Evolutionary conservation across 2,113 vertebrate genomes (phyloP).

Genomic region (Heptranchias perlo): DNA sequence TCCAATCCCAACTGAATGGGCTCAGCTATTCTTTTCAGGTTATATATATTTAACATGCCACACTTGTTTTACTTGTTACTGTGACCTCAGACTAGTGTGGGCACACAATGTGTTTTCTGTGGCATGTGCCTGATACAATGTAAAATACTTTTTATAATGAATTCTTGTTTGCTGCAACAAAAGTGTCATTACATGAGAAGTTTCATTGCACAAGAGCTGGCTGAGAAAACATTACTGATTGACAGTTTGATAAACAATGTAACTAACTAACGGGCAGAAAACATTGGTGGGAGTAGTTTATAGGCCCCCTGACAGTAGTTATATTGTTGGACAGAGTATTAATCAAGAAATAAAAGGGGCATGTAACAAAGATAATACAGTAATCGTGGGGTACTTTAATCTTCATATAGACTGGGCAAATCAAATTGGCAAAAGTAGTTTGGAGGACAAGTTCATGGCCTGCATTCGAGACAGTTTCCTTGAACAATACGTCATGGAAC

Average conservation of each 20-base stretch:
- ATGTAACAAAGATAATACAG: too few species aligned
- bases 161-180: conserved; percentile 2
- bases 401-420: too few species aligned
- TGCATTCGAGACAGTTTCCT: too few species aligned
- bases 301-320: too few species aligned
- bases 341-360: too few species aligned
- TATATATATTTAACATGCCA: neutral
- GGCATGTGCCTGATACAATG: neutral
- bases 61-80: conserved; percentile 28
- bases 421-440: too few species aligned
- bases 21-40: neutral
- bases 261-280: too few species aligned
- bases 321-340: too few species aligned
- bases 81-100: neutral
- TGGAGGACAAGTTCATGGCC: too few species aligned
- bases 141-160: neutral
- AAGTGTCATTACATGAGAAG: neutral
- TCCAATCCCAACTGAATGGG: neutral
- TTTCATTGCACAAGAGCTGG: neutral
- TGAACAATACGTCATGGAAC: too few species aligned
- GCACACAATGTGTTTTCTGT: neutral
- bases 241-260: neutral
- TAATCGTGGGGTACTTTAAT: too few species aligned
- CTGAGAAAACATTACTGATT: neutral
- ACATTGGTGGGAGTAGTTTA: too few species aligned